Percentiles rank a stretch among this genome's conserved stretches.
Conservation (phyloP, 2,888 invertebrate species). For the Diaphora mendica region DNA sequence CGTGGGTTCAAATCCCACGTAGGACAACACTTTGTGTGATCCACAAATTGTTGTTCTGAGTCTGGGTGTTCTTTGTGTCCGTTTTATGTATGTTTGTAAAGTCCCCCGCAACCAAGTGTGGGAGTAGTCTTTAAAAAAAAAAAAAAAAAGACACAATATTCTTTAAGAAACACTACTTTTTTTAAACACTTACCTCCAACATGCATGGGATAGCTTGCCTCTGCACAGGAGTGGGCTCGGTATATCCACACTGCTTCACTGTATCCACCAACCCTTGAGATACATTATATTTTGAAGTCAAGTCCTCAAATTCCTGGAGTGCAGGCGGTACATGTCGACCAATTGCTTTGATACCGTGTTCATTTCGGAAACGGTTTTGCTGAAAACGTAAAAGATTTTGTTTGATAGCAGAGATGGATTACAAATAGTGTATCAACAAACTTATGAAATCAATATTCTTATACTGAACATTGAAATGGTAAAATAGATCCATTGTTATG, state of each 20-base stretch:
- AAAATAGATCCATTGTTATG: too few species aligned
- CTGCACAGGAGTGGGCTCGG: slow-evolving; percentile 94
- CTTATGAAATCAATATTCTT: too few species aligned
- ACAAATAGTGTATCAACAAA: too few species aligned
- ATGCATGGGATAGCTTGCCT: slow-evolving; percentile 97
- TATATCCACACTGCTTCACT: slow-evolving; percentile 89
- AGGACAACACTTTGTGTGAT: too few species aligned
- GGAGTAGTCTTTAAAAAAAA: too few species aligned
- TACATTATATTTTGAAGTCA: slow-evolving; percentile 86
- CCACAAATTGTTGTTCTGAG: too few species aligned
- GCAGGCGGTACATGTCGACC: slow-evolving; percentile 94
- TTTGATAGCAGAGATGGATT: neutral
- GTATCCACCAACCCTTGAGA: slow-evolving; percentile 88
- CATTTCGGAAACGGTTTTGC: slow-evolving; percentile 91
- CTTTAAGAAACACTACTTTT: neutral
- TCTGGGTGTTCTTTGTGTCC: too few species aligned
- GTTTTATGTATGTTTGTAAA: too few species aligned
- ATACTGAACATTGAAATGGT: too few species aligned
- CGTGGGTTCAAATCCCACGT: too few species aligned
- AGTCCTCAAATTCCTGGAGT: slow-evolving; percentile 89
- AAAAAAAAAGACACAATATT: too few species aligned
- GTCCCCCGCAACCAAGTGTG: too few species aligned
- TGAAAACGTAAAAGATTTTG: slow-evolving; percentile 56
- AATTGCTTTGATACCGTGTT: slow-evolving; percentile 91
- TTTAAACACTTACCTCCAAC: slow-evolving; percentile 87